Evolutionary conservation across 2,888 invertebrate species (phyloP), one percentile per base, ranked within the genome.

Genomic region (Xestia c-nigrum): DNA sequence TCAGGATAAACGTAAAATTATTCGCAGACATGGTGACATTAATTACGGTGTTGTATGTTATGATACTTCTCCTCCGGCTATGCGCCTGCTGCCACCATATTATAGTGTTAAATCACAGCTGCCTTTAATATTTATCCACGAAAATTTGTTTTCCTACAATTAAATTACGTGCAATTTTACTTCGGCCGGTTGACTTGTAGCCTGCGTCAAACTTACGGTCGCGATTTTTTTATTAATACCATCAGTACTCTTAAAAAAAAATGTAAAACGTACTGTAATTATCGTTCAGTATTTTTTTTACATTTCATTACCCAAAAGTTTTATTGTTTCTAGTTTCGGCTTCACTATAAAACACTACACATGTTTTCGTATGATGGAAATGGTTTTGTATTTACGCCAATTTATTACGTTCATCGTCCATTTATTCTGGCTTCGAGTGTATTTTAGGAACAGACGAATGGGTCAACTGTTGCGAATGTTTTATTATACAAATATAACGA

Each of bases 391-490:
- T 89, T 88, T 89, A 87, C 80, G 80, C 79, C 88, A 90, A 92
- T 92, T 91, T 92, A 91, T 93, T 90, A 89, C 87, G 88, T 91
- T 90, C 89, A 91, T 89, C 90, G 89, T 89, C 89, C 89, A 90
- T 93, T 92, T 89, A 92, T 90, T 91, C 87, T 90, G 90, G 87
- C 85, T 91, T 90, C 88, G 88, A 90, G 91, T 90, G 85, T 92
- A 90, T 89, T 89, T 87, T 87, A 89, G 86, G 89, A 90, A 89
- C 87, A 89, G 89, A 91, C 86, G 90, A 93, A 93, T 91, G 89
- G 91, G 90, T 93, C 92, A 93, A 93, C 92, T 94, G 92, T 92
- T 93, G 93, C 91, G 87, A 92, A 91, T 93, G 89, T 92, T 92
- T 92, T 92, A 92, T 90, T 89, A 90, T 89, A 90, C 87, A 89